These are phyloP conservation scores for Bombycilla garrulus DNA, from an alignment of 2,113 vertebrate species.

Conservation along the genomic window DNA sequence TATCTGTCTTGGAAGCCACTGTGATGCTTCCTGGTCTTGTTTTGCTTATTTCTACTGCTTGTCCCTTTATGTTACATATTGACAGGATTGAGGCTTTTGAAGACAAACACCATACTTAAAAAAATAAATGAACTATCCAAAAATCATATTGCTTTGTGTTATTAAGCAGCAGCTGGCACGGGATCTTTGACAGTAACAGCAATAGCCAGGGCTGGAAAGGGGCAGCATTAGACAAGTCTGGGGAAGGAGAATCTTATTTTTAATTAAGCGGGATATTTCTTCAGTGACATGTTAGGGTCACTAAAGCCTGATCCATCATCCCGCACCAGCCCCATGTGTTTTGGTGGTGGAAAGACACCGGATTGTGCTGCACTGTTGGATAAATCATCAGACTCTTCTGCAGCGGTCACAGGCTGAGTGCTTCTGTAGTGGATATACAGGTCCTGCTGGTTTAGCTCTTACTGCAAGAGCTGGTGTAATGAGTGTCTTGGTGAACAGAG, in stretches of 20 bases:
- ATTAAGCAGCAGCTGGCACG: not conserved
- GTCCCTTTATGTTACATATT: not conserved
- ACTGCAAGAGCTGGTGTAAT: not conserved
- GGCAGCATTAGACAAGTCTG: not conserved
- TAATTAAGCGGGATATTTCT: not conserved
- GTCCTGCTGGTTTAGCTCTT: not conserved
- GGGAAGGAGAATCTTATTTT: not conserved
- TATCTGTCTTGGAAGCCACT: rapidly evolving
- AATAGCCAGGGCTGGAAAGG: not conserved
- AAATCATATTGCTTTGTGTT: not conserved
- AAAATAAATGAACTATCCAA: not conserved
- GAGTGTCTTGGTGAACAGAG: not conserved
- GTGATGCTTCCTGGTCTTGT: not conserved
- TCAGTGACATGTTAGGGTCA: not conserved
- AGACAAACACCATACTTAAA: not conserved
- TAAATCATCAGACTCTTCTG: not conserved
- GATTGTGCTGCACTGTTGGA: not conserved
- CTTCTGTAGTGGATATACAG: not conserved
- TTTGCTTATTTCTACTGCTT: not conserved
- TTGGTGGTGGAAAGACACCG: not conserved
- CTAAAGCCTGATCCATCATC: not conserved
- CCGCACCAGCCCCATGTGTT: not conserved
- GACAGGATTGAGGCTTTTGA: not conserved
- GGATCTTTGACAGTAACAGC: not conserved
- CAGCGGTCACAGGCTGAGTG: not conserved